phyloP scores from a whole-genome alignment of 2,797 vertebrate species.

The Eulemur rubriventer region DNA sequence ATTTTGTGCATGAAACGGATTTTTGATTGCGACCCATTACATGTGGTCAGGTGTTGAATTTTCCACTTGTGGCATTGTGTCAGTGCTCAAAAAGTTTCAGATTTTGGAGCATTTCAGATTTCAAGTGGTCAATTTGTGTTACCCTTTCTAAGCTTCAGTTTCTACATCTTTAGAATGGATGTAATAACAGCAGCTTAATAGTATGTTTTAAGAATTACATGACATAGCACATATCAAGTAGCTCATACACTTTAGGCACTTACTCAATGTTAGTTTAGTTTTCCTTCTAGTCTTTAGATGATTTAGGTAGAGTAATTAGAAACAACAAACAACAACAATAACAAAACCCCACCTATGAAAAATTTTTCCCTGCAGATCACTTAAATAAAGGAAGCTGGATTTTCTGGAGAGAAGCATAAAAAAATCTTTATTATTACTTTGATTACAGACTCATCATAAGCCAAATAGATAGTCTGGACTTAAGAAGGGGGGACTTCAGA shows the following conservation, averaged over 20 bases:
- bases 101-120: not conserved
- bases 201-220: not conserved
- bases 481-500: not conserved
- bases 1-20: not conserved
- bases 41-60: not conserved
- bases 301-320: not conserved
- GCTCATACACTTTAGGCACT: not conserved
- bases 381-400: not conserved
- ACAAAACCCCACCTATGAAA: not conserved
- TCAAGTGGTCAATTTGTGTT: not conserved
- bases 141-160: not conserved
- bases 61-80: not conserved
- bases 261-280: not conserved
- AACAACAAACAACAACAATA: not conserved
- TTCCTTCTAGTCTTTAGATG: slow-evolving; percentile 1
- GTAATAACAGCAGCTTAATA: not conserved
- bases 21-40: not conserved
- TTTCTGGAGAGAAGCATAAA: not conserved
- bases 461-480: not conserved
- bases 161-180: not conserved
- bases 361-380: not conserved
- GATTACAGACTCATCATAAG: not conserved
- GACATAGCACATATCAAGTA: not conserved
- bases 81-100: not conserved
- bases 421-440: not conserved